Base-by-base conservation (phyloP, 37 sponge, comb jelly and placozoan genomes). In the Bolinopsis microptera region DNA sequence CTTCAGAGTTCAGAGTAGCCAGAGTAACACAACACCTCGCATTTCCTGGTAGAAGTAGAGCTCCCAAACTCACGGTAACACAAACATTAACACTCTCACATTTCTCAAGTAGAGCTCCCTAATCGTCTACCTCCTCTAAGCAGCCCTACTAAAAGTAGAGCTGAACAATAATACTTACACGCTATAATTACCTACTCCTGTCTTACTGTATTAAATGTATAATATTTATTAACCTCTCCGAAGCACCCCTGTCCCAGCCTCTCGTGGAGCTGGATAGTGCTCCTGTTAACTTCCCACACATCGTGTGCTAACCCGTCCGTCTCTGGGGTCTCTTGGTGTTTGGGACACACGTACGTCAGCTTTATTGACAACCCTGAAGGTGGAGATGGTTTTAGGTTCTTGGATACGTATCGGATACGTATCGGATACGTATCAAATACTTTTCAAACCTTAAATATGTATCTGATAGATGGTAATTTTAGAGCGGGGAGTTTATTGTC, bases 221-320 rank as follows among this genome's bases (percentile, higher is more conserved):
- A 25, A 74, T 27, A 13, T 74, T 69, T 27, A 18, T 30, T 70
- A n/a, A 93, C 93, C 93, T 93, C 93, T 35, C 93, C 93, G 39
- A 93, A 93, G 38, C 75, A 69, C 1, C 93, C 93, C 39, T 93
- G 93, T 23, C 93, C 93, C 38, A 93, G 72, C 34, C 41, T 69
- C 28, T 93, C 93, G 9, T 74, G 74, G 2, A 93, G 75, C 67
- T 93, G 38, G 24, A 93, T 93, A 5, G 93, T 74, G 38, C 26
- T 24, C 16, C 93, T 69, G 75, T 36, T 36, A 5, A 93, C 34
- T 30, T 93, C 93, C 93, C 93, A 93, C 8, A 86, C 90, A 39
- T 86, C 90, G 35, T 86, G 90, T 0, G 90, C 90, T 48, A 86
- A 41, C 8, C 90, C 90, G 90, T 86, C 90, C 1, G 90, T 86